Percentiles rank a stretch among this genome's conserved stretches.
Evolutionary conservation across 2,888 invertebrate genomes (phyloP).

Genomic region (Noctua janthe): DNA sequence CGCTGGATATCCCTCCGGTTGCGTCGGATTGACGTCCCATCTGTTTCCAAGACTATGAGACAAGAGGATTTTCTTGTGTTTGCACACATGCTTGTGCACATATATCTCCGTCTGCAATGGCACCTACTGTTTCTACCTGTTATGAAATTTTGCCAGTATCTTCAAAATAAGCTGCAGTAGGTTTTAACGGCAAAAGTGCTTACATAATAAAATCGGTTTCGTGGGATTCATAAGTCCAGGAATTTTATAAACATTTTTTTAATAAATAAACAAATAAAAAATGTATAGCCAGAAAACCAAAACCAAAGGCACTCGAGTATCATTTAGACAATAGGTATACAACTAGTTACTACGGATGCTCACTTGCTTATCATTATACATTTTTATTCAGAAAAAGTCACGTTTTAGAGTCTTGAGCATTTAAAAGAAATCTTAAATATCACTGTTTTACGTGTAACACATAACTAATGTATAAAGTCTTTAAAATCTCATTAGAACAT

Average conservation of each 20-base stretch:
- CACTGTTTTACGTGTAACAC: constrained; percentile 33
- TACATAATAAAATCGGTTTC: background rate
- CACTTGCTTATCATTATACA: background rate
- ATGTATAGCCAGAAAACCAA: background rate
- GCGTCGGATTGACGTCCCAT: background rate
- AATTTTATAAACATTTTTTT: background rate
- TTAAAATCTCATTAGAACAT: constrained; percentile 83
- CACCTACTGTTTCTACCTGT: background rate
- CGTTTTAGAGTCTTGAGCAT: background rate
- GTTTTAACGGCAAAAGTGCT: background rate
- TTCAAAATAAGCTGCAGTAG: background rate
- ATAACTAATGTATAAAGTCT: constrained; percentile 79
- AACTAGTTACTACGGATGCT: background rate
- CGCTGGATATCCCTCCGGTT: background rate
- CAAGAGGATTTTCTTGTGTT: background rate
- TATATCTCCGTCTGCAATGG: background rate
- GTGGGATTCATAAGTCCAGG: background rate
- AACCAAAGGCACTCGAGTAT: background rate
- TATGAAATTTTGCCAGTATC: background rate
- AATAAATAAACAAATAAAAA: background rate
- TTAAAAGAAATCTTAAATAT: constrained; percentile 4
- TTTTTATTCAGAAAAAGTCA: background rate
- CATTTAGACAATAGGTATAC: background rate
- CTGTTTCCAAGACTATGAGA: background rate
- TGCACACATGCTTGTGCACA: background rate